Evolutionary conservation across 2,113 vertebrate genomes (phyloP), one percentile per base, ranked within the genome.

Genomic region (Vanacampus margaritifer): DNA sequence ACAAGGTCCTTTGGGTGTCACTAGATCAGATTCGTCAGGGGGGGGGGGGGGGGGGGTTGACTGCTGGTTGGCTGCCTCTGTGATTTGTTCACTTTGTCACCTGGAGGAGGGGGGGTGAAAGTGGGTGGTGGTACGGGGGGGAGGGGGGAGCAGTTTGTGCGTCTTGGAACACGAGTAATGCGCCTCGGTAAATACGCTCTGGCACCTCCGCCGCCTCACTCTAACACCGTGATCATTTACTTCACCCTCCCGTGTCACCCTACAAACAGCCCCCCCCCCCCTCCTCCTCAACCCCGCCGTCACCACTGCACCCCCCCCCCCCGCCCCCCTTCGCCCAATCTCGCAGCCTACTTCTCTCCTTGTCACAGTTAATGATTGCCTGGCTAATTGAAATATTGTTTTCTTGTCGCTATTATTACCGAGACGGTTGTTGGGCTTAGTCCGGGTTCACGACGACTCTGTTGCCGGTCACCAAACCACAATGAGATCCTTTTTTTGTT

Each of bases 341-440:
- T 78, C 74, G 75, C 17, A 6, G 19, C 46, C 26, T n/a, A 32
- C 63, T 28, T 50, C 82, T 82, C 84, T 82, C 79, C 89, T 80
- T 88, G 89, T 91, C 88, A 91, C 89, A 85, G 81, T 89, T 90
- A 90, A 91, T 89, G 91, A 90, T 87, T 78, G 85, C 80, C 83
- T 79, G 69, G 84, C 85, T 92, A 91, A 91, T 92, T 91, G 87
- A 92, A 92, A 92, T 89, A 90, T 90, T 85, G 90, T 86, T 88
- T 71, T 77, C 80, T 86, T 86, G 89, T 89, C 87, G 88, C 89
- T 69, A 88, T 89, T 91, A 91, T 91, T 89, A 90, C 86, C 81
- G 68, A 83, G 45, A 46, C 16, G 45, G 1, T 54, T 54, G 23
- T 91, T 90, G 90, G 88, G 89, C 89, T 91, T 39, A 89, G 86